A percentile compares a stretch with the other conserved stretches of the same genome.
Evolutionary conservation across 2,113 vertebrate species (phyloP).

Genomic region (Bos javanicus): DNA sequence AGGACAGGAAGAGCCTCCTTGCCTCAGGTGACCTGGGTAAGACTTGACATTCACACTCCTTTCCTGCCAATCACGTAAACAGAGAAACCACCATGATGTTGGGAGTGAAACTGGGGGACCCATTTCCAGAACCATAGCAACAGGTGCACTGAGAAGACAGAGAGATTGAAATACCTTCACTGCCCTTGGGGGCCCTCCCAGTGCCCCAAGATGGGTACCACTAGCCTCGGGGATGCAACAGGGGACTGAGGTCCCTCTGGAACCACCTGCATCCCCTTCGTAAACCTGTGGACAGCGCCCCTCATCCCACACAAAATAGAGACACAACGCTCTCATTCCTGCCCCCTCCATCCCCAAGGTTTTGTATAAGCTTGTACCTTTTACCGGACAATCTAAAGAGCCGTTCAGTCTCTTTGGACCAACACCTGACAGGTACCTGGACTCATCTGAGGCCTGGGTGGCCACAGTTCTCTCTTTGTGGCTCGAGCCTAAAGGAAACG

Average conservation of each 20-base stretch:
- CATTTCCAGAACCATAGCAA: neutral
- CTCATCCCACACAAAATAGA: neutral
- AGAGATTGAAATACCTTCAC: neutral
- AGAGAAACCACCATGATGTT: neutral
- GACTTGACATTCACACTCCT: neutral
- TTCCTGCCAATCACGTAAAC: fast-evolving
- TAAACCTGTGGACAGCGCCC: neutral
- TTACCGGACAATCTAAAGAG: neutral
- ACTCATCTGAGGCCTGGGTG: neutral
- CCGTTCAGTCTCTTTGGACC: neutral
- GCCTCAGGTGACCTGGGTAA: neutral
- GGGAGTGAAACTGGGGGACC: fast-evolving
- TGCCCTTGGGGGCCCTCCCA: no score
- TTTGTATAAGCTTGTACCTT: neutral
- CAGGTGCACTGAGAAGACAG: neutral
- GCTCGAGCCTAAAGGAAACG: neutral
- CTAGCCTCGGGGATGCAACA: neutral
- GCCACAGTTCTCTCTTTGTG: neutral
- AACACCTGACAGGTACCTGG: neutral
- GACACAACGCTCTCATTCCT: neutral
- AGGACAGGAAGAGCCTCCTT: neutral
- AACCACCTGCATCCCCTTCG: neutral
- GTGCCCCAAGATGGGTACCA: neutral
- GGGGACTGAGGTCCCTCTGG: neutral
- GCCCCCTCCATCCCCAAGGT: neutral